Conservation (phyloP, 2,888 invertebrate genomes). For the Andrena fulva region DNA sequence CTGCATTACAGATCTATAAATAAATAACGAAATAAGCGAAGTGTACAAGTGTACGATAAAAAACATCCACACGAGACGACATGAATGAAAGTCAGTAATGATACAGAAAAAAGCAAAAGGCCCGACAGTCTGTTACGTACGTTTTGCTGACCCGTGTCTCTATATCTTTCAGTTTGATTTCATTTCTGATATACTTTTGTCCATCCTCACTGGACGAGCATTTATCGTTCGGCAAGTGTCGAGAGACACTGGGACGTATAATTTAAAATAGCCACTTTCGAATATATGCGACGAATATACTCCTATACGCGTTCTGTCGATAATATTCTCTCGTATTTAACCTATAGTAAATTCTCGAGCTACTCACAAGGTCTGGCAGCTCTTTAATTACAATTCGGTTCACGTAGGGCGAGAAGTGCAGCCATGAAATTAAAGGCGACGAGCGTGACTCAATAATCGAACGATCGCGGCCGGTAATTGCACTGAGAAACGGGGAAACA, state of each 20-base stretch:
- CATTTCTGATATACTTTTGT: conserved; percentile 54
- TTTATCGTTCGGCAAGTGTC: conserved; percentile 58
- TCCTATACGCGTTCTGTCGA: conserved; percentile 53
- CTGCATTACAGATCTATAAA: conserved; percentile 80
- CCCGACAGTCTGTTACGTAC: conserved; percentile 76
- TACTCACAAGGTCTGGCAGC: conserved; percentile 59
- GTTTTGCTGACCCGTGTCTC: conserved; percentile 77
- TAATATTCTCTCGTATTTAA: conserved; percentile 64
- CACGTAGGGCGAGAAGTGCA: conserved; percentile 30
- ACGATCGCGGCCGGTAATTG: conserved; percentile 39
- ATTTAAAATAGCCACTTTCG: conserved; percentile 53
- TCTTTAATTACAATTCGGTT: conserved; percentile 51
- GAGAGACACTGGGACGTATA: conserved; percentile 40
- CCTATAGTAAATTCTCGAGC: conserved; percentile 55
- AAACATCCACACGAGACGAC: conserved; percentile 63
- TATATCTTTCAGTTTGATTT: conserved; percentile 70
- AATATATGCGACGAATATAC: conserved; percentile 62
- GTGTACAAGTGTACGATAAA: conserved; percentile 65
- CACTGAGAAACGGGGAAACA: conserved; percentile 9
- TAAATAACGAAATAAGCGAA: conserved; percentile 69
- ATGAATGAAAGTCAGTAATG: conserved; percentile 71
- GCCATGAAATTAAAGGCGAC: conserved; percentile 32
- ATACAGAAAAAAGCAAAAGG: conserved; percentile 65
- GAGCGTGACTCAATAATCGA: conserved; percentile 52
- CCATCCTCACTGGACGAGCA: conserved; percentile 56